phyloP scores from a whole-genome alignment of 2,797 vertebrate species.

The Epinephelus malabaricus region DNA sequence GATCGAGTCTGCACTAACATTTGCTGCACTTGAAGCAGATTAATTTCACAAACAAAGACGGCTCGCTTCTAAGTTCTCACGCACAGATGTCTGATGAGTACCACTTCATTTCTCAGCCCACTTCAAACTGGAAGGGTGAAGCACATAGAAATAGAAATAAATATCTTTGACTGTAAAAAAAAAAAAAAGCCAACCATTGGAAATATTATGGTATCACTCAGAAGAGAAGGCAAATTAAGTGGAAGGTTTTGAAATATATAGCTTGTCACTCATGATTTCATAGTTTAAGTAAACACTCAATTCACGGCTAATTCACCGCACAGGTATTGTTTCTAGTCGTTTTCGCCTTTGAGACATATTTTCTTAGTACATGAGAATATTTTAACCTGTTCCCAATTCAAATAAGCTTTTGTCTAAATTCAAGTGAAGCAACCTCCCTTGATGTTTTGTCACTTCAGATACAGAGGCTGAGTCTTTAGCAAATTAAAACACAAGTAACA shows the following conservation, averaged over 20 bases:
- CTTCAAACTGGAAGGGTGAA: conserved; percentile 62
- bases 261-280: conserved; percentile 1
- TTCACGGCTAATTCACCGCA: conserved; percentile 16
- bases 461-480: background rate
- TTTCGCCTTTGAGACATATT: conserved; percentile 17
- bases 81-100: conserved; percentile 73
- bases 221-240: conserved; percentile 47
- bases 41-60: conserved; percentile 76
- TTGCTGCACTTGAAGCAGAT: conserved; percentile 72
- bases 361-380: conserved; percentile 1
- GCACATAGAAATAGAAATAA: conserved; percentile 47
- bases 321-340: background rate
- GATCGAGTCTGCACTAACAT: conserved; percentile 66
- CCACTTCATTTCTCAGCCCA: conserved; percentile 67
- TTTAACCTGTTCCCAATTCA: conserved; percentile 30
- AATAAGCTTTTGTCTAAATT: conserved; percentile 15
- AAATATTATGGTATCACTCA: conserved; percentile 20
- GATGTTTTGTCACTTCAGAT: background rate
- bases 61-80: conserved; percentile 55
- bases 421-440: background rate
- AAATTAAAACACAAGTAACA: too few species aligned
- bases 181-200: conserved; percentile 27
- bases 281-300: background rate
- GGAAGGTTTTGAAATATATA: conserved; percentile 40
- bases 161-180: conserved; percentile 45